A percentile compares a stretch with the other conserved stretches of the same genome.
Evolutionary conservation across 2,888 invertebrate species (phyloP).

Genomic region (Thereva nobilitata): DNA sequence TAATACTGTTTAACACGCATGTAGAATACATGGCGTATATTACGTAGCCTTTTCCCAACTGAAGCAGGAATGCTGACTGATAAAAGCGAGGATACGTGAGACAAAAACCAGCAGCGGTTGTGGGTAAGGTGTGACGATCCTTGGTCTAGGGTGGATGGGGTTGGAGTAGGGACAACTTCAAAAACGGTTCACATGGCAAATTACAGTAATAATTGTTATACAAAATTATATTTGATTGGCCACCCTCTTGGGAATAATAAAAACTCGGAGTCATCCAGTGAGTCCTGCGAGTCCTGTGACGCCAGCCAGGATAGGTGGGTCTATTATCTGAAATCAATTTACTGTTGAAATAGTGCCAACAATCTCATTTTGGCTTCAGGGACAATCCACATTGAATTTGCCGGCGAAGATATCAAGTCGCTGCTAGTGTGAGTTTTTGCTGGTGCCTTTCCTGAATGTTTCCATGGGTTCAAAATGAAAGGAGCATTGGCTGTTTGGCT

Average conservation of each 20-base stretch:
- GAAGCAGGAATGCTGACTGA: no score
- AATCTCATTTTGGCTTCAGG: constrained; percentile 31
- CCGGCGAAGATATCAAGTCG: constrained; percentile 12
- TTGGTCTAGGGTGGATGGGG: no score
- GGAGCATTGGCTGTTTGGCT: no score
- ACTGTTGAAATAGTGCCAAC: constrained; percentile 36
- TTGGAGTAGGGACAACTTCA: no score
- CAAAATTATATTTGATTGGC: constrained; percentile 9
- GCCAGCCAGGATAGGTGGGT: constrained; percentile 10
- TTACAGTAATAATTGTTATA: constrained; percentile 12
- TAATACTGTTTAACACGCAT: no score
- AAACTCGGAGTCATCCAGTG: constrained; percentile 13
- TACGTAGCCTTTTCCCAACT: no score
- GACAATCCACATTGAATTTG: constrained; percentile 27
- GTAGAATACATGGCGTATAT: no score
- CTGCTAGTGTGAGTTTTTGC: constrained; percentile 9
- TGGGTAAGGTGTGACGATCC: no score
- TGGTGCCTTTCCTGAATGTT: constrained; percentile 19
- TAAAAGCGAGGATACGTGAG: no score
- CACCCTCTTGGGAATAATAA: constrained; percentile 4
- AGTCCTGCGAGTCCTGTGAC: neutral
- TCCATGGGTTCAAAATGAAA: constrained; percentile 13
- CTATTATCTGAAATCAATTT: constrained; percentile 33
- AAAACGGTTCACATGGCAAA: constrained; percentile 1
- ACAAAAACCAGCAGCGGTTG: no score